These are phyloP conservation scores for Tringa solitaria DNA, from an alignment of 2,113 vertebrate species.

Conservation along the genomic window DNA sequence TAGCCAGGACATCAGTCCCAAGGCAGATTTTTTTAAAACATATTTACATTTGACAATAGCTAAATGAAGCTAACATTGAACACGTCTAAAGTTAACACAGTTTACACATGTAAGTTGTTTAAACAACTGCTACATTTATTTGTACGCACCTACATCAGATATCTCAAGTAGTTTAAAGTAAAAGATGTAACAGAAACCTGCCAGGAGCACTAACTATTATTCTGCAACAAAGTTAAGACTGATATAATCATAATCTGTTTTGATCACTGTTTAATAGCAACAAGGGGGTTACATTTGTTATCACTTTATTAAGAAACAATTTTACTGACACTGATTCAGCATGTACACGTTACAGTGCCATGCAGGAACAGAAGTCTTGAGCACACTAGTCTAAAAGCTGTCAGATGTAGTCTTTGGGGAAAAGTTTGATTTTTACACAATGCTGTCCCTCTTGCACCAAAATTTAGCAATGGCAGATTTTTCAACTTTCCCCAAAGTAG, in stretches of 20 bases:
- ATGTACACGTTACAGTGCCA: neutral
- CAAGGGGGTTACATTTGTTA: neutral
- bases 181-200: neutral
- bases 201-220: neutral
- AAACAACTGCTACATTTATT: neutral
- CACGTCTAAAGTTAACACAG: neutral
- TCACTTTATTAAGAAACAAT: neutral
- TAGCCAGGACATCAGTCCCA: neutral
- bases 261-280: neutral
- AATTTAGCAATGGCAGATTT: neutral
- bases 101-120: neutral
- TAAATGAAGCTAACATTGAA: neutral
- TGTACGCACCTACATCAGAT: neutral
- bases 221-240: neutral
- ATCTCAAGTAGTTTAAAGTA: neutral
- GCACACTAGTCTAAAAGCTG: neutral
- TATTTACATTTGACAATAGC: neutral
- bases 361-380: neutral
- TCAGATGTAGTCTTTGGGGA: neutral
- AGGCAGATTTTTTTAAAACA: neutral
- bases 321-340: neutral
- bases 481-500: neutral
- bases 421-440: neutral
- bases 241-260: neutral
- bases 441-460: neutral